These are phyloP conservation scores for Drosophila flavopinicola DNA, from an alignment of 2,888 invertebrate species.

Conservation along the genomic window DNA sequence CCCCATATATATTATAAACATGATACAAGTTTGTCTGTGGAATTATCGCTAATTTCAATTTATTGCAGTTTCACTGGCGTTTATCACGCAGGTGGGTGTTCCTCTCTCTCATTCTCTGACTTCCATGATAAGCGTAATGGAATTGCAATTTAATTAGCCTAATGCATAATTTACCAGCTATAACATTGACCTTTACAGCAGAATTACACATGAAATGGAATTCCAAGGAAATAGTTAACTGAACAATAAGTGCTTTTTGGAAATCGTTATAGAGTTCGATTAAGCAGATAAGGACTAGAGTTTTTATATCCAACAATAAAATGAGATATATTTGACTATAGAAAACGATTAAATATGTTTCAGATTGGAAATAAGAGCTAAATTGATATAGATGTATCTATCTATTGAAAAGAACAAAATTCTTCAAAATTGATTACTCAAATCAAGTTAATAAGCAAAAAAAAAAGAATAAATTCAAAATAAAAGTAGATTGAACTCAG, in stretches of 20 bases:
- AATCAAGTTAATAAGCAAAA: no score
- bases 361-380: no score
- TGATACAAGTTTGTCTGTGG: neutral
- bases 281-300: neutral
- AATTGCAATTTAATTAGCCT: constrained; percentile 63
- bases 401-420: no score
- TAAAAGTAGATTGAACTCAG: no score
- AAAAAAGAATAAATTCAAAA: no score
- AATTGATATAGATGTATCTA: no score
- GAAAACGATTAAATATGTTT: no score
- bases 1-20: constrained; percentile 4
- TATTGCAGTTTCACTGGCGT: constrained; percentile 15
- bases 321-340: neutral
- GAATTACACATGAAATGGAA: neutral
- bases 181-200: constrained; percentile 1
- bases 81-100: constrained; percentile 43
- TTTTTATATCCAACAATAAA: neutral
- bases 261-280: neutral
- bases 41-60: constrained; percentile 24
- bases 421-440: no score
- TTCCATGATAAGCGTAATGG: constrained; percentile 45
- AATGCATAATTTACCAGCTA: constrained; percentile 30
- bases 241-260: no score
- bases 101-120: neutral
- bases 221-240: no score